phyloP scores from a whole-genome alignment of 2,797 vertebrate species.

The Syngnathus acus region DNA sequence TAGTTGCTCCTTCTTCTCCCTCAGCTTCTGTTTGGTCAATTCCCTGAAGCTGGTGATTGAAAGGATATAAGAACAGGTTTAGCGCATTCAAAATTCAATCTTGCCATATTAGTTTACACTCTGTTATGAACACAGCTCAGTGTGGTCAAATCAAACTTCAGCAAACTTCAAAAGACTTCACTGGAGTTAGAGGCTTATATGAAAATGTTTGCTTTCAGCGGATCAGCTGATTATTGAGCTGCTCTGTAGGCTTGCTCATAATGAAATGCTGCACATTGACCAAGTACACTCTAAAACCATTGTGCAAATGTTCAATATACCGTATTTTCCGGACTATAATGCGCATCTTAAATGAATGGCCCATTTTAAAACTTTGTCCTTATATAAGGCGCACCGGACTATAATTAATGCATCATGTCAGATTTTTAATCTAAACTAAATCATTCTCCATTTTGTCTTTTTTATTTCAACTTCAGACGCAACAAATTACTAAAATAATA shows the following conservation, averaged over 20 bases:
- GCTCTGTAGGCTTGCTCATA: constrained; percentile 37
- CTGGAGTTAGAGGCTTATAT: constrained; percentile 12
- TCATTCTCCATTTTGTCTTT: no score
- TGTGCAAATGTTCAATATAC: constrained; percentile 49
- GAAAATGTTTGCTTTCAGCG: constrained; percentile 8
- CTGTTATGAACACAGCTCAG: background rate
- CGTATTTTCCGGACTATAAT: constrained; percentile 13
- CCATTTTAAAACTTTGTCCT: no score
- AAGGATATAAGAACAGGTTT: background rate
- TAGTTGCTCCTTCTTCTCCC: constrained; percentile 54
- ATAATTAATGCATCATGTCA: no score
- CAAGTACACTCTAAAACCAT: constrained; percentile 28
- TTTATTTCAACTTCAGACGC: background rate
- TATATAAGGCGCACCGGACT: no score
- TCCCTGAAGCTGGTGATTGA: constrained; percentile 70
- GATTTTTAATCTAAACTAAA: no score
- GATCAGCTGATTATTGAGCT: constrained; percentile 54
- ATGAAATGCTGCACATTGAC: constrained; percentile 37
- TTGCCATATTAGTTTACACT: background rate
- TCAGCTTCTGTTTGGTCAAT: constrained; percentile 69
- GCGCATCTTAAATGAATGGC: no score
- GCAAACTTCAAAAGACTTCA: constrained; percentile 5
- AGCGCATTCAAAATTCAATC: background rate
- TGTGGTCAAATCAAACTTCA: background rate
- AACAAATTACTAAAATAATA: background rate